phyloP scores from a whole-genome alignment of 2,888 invertebrate genomes.

The Augochlorella aurata region DNA sequence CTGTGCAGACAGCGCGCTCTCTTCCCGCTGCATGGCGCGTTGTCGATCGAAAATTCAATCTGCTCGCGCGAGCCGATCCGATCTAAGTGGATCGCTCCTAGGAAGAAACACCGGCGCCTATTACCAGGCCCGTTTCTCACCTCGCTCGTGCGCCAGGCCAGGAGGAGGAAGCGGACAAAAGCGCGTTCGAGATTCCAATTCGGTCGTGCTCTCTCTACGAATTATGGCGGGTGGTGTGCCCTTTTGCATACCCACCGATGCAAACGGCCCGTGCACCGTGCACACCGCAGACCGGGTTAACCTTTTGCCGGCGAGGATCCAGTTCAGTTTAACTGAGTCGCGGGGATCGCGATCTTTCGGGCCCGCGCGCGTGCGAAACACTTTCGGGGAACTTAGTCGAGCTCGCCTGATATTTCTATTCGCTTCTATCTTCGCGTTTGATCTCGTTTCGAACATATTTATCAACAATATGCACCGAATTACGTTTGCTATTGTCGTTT shows the following conservation, averaged over 20 bases:
- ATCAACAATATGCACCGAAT: too few species aligned
- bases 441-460: too few species aligned
- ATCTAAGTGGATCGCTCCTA: constrained; percentile 57
- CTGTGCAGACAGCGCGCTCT: background rate
- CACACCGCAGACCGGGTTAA: constrained; percentile 56
- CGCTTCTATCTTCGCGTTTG: background rate
- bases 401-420: background rate
- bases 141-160: constrained; percentile 47
- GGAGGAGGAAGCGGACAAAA: constrained; percentile 61
- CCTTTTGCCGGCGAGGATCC: constrained; percentile 62
- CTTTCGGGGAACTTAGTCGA: background rate
- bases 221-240: constrained; percentile 68
- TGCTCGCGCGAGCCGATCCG: constrained; percentile 32
- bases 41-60: constrained; percentile 64
- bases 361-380: background rate
- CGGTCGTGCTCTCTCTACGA: constrained; percentile 62
- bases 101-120: constrained; percentile 47
- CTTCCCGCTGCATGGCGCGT: constrained; percentile 15
- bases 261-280: constrained; percentile 28
- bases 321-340: constrained; percentile 52
- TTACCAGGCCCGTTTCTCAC: constrained; percentile 65
- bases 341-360: constrained; percentile 32
- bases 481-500: too few species aligned
- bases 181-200: constrained; percentile 69
- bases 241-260: constrained; percentile 62